A percentile compares a stretch with the other conserved stretches of the same genome.
Evolutionary conservation across 2,797 vertebrate species (phyloP).

Genomic region (Meda fulgida): DNA sequence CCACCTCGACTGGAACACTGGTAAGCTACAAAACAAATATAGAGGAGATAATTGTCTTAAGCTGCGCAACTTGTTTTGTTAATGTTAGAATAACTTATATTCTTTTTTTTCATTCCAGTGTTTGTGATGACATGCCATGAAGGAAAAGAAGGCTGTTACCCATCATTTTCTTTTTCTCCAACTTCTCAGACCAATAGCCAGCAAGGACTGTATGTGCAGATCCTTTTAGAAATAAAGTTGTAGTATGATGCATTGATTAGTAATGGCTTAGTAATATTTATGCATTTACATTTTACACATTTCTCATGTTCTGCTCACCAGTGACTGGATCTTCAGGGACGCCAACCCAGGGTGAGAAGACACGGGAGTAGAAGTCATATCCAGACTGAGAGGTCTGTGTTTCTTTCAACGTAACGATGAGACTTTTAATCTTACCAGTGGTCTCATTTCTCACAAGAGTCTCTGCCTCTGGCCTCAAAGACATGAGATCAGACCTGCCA

Average conservation of each 20-base stretch:
- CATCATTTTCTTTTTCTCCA: conserved; percentile 68
- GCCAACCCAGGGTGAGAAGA: conserved; percentile 89
- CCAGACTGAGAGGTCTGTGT: conserved; percentile 69
- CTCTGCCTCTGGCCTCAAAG: conserved; percentile 76
- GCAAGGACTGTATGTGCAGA: conserved; percentile 88
- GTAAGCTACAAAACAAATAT: not conserved
- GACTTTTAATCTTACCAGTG: conserved; percentile 80
- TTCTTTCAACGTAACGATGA: conserved; percentile 87
- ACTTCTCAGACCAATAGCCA: conserved; percentile 88
- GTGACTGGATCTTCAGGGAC: conserved; percentile 90
- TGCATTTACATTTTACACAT: not conserved
- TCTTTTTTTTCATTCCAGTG: not conserved
- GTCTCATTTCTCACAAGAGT: conserved; percentile 76
- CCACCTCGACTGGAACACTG: conserved; percentile 67
- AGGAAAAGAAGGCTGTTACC: not conserved
- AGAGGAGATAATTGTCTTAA: not conserved
- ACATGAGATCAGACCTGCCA: conserved; percentile 82
- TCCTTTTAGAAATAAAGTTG: conserved; percentile 72
- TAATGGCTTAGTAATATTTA: no score
- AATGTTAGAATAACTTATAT: not conserved
- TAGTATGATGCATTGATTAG: not conserved
- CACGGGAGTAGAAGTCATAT: conserved; percentile 91
- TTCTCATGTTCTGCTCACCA: conserved; percentile 70
- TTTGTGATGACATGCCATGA: not conserved
- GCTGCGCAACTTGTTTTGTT: not conserved